Percentiles rank a stretch among this genome's conserved stretches.
Conservation (phyloP, 2,888 invertebrate genomes). For the Scaptomyza flava region DNA sequence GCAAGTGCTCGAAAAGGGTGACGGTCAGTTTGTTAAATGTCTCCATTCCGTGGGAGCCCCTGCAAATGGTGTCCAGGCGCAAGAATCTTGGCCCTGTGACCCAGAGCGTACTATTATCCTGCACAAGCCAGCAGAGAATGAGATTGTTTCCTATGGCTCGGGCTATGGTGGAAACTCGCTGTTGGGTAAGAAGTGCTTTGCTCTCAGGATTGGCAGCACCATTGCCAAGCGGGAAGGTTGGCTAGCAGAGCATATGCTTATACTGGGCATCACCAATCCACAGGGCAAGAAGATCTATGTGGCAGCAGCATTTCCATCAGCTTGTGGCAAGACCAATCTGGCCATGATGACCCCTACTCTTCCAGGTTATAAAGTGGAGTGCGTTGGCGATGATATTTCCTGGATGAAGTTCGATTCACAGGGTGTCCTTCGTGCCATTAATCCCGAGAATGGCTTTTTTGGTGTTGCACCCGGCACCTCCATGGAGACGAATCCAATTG, state of each 20-base stretch:
- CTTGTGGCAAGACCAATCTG: slow-evolving; percentile 99
- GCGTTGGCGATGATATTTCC: slow-evolving; percentile 99
- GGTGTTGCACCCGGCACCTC: slow-evolving; percentile 99
- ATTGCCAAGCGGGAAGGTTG: slow-evolving; percentile 97
- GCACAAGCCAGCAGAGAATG: slow-evolving; percentile 87
- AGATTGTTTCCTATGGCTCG: slow-evolving; percentile 89
- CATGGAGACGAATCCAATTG: slow-evolving; percentile 95
- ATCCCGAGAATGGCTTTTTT: slow-evolving; percentile 99
- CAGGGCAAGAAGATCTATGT: slow-evolving; percentile 95
- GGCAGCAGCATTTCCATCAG: slow-evolving; percentile 99
- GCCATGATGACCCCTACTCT: slow-evolving; percentile 98
- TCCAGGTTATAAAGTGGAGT: slow-evolving; percentile 96
- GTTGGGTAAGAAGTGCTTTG: slow-evolving; percentile 99
- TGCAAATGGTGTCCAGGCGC: slow-evolving; percentile 86
- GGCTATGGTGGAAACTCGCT: slow-evolving; percentile 99
- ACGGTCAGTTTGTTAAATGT: slow-evolving; percentile 91
- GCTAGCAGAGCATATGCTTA: slow-evolving; percentile 99
- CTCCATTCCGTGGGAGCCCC: slow-evolving; percentile 97
- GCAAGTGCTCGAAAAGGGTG: slow-evolving; percentile 86
- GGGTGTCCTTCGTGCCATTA: slow-evolving; percentile 96
- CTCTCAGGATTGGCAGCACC: slow-evolving; percentile 97
- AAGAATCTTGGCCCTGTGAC: slow-evolving; percentile 97
- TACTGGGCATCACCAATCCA: slow-evolving; percentile 96
- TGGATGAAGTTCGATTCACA: slow-evolving; percentile 97
- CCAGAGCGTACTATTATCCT: slow-evolving; percentile 96